Conservation (phyloP, 2,797 vertebrate species). For the Ataeniobius toweri region DNA sequence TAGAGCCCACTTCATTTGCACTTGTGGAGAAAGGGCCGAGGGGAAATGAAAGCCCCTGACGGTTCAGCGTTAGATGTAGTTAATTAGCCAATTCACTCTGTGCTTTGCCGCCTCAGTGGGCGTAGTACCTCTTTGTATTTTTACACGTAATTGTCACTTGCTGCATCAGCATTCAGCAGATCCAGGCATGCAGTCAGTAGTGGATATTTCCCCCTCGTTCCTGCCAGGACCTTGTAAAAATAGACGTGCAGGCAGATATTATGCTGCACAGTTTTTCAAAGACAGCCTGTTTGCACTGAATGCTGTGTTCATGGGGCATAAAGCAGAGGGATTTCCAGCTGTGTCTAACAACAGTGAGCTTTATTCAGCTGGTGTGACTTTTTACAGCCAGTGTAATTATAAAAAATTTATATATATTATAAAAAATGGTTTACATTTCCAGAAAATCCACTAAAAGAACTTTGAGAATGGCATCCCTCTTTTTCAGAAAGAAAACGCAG, state of each 20-base stretch:
- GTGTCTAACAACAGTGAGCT: constrained; percentile 21
- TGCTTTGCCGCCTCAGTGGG: constrained; percentile 67
- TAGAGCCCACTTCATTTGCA: constrained; percentile 77
- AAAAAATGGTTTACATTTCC: constrained; percentile 20
- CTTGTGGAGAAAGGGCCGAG: constrained; percentile 72
- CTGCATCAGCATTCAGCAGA: constrained; percentile 68
- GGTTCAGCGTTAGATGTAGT: constrained; percentile 68
- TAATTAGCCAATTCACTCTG: constrained; percentile 78
- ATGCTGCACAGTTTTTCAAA: constrained; percentile 40
- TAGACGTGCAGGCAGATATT: constrained; percentile 39
- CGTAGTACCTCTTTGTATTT: constrained; percentile 70
- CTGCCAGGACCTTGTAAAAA: constrained; percentile 52
- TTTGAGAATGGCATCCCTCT: not conserved
- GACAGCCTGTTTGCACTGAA: constrained; percentile 34
- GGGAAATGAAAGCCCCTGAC: constrained; percentile 70
- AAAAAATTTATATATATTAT: no score
- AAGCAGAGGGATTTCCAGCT: constrained; percentile 29
- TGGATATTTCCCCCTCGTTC: constrained; percentile 19
- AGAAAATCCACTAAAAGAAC: not conserved
- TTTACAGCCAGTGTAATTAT: constrained; percentile 9
- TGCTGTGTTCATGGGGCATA: constrained; percentile 24
- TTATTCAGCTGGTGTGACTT: constrained; percentile 22
- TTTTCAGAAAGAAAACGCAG: not conserved
- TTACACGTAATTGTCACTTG: constrained; percentile 72
- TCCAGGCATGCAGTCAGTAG: constrained; percentile 52